Evolutionary conservation across 1,140 invertebrate species (phyloP).

Genomic region (Macrocentrus cingulum): DNA sequence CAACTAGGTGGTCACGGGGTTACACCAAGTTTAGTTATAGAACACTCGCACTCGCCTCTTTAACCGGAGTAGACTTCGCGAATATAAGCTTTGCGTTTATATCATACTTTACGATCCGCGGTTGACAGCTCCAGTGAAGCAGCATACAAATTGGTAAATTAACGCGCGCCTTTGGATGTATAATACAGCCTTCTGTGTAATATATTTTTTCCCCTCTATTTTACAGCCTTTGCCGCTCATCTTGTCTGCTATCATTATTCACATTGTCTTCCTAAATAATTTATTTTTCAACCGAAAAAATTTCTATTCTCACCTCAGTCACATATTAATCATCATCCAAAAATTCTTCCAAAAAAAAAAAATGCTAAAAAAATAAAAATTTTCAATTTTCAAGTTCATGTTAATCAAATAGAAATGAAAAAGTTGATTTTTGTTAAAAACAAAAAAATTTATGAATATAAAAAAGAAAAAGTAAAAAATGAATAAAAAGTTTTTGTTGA

Average conservation of each 20-base stretch:
- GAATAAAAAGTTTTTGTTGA: too few relatives aligned
- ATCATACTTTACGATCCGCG: conserved; percentile 34
- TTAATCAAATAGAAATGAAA: too few relatives aligned
- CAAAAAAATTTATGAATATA: too few relatives aligned
- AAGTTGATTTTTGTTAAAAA: too few relatives aligned
- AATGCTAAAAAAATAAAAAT: too few relatives aligned
- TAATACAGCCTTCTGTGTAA: background rate
- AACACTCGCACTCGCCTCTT: conserved; percentile 2
- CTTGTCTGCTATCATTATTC: conserved; percentile 3
- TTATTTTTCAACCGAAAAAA: background rate
- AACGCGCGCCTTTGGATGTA: conserved; percentile 9
- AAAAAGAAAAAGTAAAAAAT: too few relatives aligned
- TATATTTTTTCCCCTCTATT: conserved; percentile 6
- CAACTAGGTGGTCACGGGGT: conserved; percentile 11
- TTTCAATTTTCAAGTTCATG: too few relatives aligned
- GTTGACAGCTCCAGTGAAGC: conserved; percentile 27
- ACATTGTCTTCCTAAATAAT: too few relatives aligned
- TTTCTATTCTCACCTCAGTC: too few relatives aligned
- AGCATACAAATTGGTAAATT: conserved; percentile 40
- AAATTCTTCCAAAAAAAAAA: too few relatives aligned
- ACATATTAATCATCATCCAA: too few relatives aligned
- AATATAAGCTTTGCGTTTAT: conserved; percentile 31
- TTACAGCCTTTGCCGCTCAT: background rate
- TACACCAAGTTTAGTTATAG: background rate
- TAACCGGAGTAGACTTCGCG: conserved; percentile 2